Evolutionary conservation across 2,113 vertebrate species (phyloP).

Genomic region (Muntiacus muntjak): DNA sequence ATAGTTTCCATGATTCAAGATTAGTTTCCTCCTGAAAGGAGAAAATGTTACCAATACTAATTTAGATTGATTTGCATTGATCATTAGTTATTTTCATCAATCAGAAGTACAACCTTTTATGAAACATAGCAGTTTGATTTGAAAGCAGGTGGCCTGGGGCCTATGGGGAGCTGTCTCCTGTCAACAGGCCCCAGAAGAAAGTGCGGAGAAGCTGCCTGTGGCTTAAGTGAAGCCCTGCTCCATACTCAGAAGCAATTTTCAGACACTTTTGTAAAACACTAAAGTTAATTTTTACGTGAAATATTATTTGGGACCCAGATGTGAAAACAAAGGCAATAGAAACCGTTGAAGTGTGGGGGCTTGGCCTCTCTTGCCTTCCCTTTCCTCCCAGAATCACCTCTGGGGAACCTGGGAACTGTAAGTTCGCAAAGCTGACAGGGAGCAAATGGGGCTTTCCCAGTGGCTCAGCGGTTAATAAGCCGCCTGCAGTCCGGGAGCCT

Average conservation of each 20-base stretch:
- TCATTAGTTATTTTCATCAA: not conserved
- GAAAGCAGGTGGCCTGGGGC: not conserved
- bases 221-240: not conserved
- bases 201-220: not conserved
- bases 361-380: not conserved
- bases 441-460: not conserved
- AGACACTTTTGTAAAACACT: not conserved
- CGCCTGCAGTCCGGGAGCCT: rapidly evolving
- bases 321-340: not conserved
- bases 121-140: not conserved
- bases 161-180: not conserved
- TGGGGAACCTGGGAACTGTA: not conserved
- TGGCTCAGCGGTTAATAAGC: not conserved
- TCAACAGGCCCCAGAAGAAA: not conserved
- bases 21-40: not conserved
- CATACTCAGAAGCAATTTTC: not conserved
- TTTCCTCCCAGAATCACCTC: not conserved
- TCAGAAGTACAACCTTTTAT: not conserved
- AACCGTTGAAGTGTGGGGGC: not conserved
- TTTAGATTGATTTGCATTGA: not conserved
- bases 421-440: not conserved
- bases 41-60: not conserved
- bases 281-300: not conserved
- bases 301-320: not conserved
- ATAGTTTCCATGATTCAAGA: not conserved